Percentiles rank a stretch among this genome's conserved stretches.
These are phyloP conservation scores for Dreissena polymorpha DNA, from an alignment of 1,140 invertebrate species.

Conservation along the genomic window DNA sequence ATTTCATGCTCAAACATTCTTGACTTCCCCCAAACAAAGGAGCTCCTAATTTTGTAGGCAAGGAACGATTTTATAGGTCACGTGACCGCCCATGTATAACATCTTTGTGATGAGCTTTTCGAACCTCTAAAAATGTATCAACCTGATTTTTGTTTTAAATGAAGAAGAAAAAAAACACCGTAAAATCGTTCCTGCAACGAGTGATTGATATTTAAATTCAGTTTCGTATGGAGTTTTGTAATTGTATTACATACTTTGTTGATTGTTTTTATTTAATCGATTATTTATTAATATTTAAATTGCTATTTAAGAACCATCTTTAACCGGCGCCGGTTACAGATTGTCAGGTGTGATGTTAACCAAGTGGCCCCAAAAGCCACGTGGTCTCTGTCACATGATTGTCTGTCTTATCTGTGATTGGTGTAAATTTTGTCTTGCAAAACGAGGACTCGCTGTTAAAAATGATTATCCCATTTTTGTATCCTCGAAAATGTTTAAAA, in stretches of 20 bases:
- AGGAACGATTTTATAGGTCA: conserved; percentile 47
- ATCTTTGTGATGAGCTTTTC: neutral
- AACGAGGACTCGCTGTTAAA: conserved; percentile 39
- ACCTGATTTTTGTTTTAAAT: conserved; percentile 19
- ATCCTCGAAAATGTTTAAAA: conserved; percentile 62
- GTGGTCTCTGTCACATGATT: conserved; percentile 47
- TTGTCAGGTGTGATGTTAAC: conserved; percentile 3
- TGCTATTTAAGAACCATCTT: too few species aligned
- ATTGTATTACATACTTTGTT: neutral
- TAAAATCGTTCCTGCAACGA: conserved; percentile 57
- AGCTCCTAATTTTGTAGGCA: conserved; percentile 49
- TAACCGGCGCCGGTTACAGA: conserved; percentile 67
- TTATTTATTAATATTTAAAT: conserved; percentile 54
- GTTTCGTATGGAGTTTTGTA: conserved; percentile 58
- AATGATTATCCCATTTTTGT: conserved; percentile 65
- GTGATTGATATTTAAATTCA: conserved; percentile 27
- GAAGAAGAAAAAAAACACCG: conserved; percentile 27
- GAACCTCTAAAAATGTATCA: conserved; percentile 5
- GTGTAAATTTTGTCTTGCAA: conserved; percentile 13
- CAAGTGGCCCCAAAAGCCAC: conserved; percentile 46
- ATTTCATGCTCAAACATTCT: conserved; percentile 27
- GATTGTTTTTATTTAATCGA: conserved; percentile 48
- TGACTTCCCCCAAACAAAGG: conserved; percentile 38
- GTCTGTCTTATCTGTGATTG: conserved; percentile 46
- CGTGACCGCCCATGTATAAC: conserved; percentile 39